Base-by-base conservation (phyloP, 2,113 vertebrate species). In the Pelobates fuscus region DNA sequence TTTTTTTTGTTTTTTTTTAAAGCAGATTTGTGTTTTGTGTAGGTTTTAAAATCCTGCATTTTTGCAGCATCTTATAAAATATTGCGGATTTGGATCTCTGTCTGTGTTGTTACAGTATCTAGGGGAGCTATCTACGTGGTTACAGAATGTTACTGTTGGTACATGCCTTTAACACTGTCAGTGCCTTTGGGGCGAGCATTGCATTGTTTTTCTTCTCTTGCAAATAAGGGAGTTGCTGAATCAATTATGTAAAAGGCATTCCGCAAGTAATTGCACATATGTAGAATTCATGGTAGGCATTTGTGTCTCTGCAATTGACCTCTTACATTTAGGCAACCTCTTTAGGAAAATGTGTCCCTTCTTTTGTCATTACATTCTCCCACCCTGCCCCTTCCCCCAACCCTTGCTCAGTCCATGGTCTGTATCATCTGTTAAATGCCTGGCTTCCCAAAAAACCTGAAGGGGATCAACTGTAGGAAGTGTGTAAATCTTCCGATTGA, bases 321-420 rank as follows among this genome's bases (percentile, higher is more conserved):
- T 17, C 44, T 17, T 49, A 14, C 44, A 18, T 18, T 49, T 14
- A 14, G 32, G 5, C 44, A 4, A 62, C 70, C 59, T 46, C 58
- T 44, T 46, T 41, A 23, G 69, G 68, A 57, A 37, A 44, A 37
- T 61, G 30, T 8, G n/a, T 44, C 69, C 43, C 69, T 71, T 71
- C 68, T 32, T 70, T 70, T 62, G 58, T 29, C 52, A 52, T 71
- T 30, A 15, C 43, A n/a, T 61, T 25, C n/a, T n/a, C 54, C 67
- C 67, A 67, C 20, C 54, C 67, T 5, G 26, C 67, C 67, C 32
- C 32, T 37, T 49, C 44, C 44, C 44, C 44, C 44, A 41, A 4
- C 43, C 57, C 4, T 29, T 4, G 23, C 55, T 44, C 69, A 44
- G 69, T 49, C 20, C 70, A 63, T 18, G 41, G 59, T 52, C 27